Percentiles rank a stretch among this genome's conserved stretches.
Evolutionary conservation across 2,113 vertebrate species (phyloP).

Genomic region (Trichechus manatus): DNA sequence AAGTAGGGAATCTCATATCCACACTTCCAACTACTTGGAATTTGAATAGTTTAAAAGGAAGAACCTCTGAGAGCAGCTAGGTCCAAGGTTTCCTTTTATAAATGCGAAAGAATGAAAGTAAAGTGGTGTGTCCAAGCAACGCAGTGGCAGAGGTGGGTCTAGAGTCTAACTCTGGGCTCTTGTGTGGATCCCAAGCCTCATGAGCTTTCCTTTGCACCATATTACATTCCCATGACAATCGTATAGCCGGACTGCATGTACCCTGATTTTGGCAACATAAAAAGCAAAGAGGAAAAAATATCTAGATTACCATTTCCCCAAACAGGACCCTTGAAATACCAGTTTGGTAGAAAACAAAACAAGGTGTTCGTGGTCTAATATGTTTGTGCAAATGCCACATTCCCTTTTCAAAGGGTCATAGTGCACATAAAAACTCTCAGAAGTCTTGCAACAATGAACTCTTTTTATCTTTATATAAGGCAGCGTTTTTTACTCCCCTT

Average conservation of each 20-base stretch:
- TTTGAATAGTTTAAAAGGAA: conserved; percentile 41
- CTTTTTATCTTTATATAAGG: conserved; percentile 12
- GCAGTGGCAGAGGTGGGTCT: background rate
- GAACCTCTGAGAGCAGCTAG: background rate
- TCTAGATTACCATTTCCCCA: background rate
- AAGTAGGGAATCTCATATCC: background rate
- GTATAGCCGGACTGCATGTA: background rate
- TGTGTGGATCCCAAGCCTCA: background rate
- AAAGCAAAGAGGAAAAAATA: conserved; percentile 1
- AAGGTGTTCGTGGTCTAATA: conserved; percentile 19
- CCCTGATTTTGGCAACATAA: background rate
- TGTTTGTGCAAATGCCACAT: background rate
- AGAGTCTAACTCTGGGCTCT: background rate
- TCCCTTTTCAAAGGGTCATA: background rate
- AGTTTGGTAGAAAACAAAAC: conserved; percentile 2
- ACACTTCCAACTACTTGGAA: background rate
- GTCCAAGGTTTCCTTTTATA: background rate
- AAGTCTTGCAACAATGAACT: background rate
- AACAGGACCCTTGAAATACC: background rate
- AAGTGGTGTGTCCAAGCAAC: background rate
- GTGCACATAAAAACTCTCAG: background rate
- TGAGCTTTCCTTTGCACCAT: background rate
- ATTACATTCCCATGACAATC: background rate
- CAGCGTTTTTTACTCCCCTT: background rate
- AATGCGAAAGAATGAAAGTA: background rate